phyloP scores from a whole-genome alignment of 2,113 vertebrate genomes.

The Scolopax mira region DNA sequence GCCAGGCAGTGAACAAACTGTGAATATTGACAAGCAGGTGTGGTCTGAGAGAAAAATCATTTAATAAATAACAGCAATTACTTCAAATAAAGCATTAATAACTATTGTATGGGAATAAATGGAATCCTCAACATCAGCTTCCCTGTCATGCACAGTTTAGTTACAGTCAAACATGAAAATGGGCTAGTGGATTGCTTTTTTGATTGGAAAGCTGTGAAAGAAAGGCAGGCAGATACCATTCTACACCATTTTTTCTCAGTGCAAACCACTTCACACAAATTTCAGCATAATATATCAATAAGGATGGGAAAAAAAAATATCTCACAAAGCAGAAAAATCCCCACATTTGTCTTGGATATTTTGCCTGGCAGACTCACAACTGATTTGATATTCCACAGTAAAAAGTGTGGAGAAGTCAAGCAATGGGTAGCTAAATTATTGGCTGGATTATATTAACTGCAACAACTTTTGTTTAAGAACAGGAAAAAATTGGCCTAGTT shows the following conservation, averaged over 20 bases:
- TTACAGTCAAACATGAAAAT: background rate
- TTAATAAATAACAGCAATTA: background rate
- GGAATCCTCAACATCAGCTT: background rate
- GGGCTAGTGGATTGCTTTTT: background rate
- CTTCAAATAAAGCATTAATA: background rate
- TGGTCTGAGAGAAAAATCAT: background rate
- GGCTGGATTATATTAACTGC: background rate
- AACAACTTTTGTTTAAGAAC: background rate
- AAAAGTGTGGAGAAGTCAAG: background rate
- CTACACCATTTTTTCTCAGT: background rate
- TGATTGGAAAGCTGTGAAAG: background rate
- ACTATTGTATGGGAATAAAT: background rate
- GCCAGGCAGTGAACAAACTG: background rate
- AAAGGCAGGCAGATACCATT: background rate
- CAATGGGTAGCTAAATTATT: background rate
- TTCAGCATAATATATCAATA: background rate
- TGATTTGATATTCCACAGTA: background rate
- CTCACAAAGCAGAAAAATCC: background rate
- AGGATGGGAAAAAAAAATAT: background rate
- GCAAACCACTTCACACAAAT: background rate
- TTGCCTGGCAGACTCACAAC: background rate
- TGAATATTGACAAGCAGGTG: background rate
- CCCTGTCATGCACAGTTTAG: background rate
- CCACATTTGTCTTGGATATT: background rate
- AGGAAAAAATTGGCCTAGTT: background rate